phyloP scores from a whole-genome alignment of 2,888 invertebrate genomes.

The Calameuta filiformis region DNA sequence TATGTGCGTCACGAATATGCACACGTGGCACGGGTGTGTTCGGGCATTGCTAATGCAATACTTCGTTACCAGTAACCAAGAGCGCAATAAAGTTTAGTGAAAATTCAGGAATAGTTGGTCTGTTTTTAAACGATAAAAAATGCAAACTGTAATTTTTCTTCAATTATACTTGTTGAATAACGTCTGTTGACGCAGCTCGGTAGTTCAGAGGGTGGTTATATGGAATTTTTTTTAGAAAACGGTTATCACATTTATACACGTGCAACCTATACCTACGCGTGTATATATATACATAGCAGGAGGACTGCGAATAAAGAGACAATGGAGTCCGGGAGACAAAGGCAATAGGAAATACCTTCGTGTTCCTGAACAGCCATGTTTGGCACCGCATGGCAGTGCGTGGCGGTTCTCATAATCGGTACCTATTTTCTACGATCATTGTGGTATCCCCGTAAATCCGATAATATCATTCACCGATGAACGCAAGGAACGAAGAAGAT shows the following conservation, averaged over 20 bases:
- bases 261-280: neutral
- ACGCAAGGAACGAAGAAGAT: neutral
- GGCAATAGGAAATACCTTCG: slow-evolving; percentile 28
- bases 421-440: neutral
- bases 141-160: neutral
- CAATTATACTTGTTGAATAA: neutral
- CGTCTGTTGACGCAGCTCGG: neutral
- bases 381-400: neutral
- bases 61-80: neutral
- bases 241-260: neutral
- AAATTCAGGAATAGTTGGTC: neutral
- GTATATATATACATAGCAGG: neutral
- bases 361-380: slow-evolving; percentile 12
- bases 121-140: neutral
- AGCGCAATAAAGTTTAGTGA: neutral
- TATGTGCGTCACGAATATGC: neutral
- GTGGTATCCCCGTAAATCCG: neutral
- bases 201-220: neutral
- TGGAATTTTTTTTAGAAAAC: neutral
- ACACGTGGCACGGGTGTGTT: neutral
- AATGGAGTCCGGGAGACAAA: slow-evolving; percentile 25
- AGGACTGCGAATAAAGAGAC: slow-evolving; percentile 10
- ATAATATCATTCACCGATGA: neutral
- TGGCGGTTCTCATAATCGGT: neutral
- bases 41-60: neutral